Evolutionary conservation across 2,113 vertebrate genomes (phyloP), one percentile per base, ranked within the genome.

Genomic region (Bucco capensis): DNA sequence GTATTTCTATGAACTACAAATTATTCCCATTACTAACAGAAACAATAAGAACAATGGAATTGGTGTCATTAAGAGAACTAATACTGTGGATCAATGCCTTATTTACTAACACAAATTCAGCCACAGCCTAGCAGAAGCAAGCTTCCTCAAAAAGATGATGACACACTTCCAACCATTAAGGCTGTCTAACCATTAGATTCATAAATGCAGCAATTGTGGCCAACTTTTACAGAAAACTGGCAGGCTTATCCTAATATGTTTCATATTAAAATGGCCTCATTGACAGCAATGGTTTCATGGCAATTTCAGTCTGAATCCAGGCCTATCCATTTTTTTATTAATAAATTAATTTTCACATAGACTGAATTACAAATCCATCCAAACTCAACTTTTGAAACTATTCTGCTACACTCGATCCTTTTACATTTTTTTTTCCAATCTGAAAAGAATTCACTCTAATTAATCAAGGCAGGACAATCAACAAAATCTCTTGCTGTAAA

Each of bases 51-150:
- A 62, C 30, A 78, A 42, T 40, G 11, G 64, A 74, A 74, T 38
- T 38, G 40, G 33, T 85, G 78, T 72, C 69, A 91, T 85, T 85
- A 90, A 72, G n/a, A 64, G 74, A 88, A 92, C 46, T 31, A 76
- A 89, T n/a, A 74, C 37, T 28, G 57, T 53, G 65, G 79, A 66
- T 84, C 69, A 65, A 47, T 58, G 57, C 23, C 64, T 56, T 61
- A 81, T 88, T 90, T 87, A 83, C 69, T 69, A 82, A 87, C 30
- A 60, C 61, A 88, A 93, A 58, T 75, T 70, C 78, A 89, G 66
- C 54, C 81, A 71, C 70, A 95, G 77, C 57, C 80, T 74, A 77
- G 44, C 66, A 87, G 81, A 33, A 94, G 51, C 46, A 31, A 80
- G 22, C 42, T 66, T 66, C 19, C 35, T 85, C 74, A 21, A 42